A percentile compares a stretch with the other conserved stretches of the same genome.
phyloP scores from a whole-genome alignment of 2,888 invertebrate genomes.

The Pogonocherus hispidulus region DNA sequence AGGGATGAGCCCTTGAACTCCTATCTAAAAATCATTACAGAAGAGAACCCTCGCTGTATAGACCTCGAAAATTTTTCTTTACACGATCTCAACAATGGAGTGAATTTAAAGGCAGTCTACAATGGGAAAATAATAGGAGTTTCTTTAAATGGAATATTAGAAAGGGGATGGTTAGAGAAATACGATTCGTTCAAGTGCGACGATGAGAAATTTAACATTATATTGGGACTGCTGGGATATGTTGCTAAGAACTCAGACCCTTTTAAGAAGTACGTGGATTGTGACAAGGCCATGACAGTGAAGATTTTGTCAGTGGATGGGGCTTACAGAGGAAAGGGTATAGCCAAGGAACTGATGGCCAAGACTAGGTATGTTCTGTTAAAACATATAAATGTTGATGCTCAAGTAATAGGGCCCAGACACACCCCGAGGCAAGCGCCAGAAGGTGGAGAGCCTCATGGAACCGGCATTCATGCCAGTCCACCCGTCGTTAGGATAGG shows the following conservation, averaged over 20 bases:
- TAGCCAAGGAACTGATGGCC: slow-evolving; percentile 75
- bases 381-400: neutral
- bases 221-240: slow-evolving; percentile 73
- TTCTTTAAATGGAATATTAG: slow-evolving; percentile 60
- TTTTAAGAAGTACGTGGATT: slow-evolving; percentile 72
- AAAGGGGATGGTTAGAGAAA: slow-evolving; percentile 55
- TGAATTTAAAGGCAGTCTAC: slow-evolving; percentile 75
- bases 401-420: too few relatives aligned
- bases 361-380: slow-evolving; percentile 74
- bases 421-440: too few relatives aligned
- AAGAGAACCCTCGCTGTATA: slow-evolving; percentile 73
- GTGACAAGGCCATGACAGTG: slow-evolving; percentile 73
- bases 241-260: slow-evolving; percentile 73
- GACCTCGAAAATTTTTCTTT: slow-evolving; percentile 77
- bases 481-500: too few relatives aligned
- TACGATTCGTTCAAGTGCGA: slow-evolving; percentile 45
- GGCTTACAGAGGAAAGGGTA: slow-evolving; percentile 76
- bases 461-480: too few relatives aligned
- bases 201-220: slow-evolving; percentile 77
- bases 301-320: slow-evolving; percentile 79
- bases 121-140: slow-evolving; percentile 72
- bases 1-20: slow-evolving; percentile 80
- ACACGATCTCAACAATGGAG: slow-evolving; percentile 72
- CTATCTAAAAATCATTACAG: slow-evolving; percentile 74
- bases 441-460: too few relatives aligned